A percentile compares a stretch with the other conserved stretches of the same genome.
Evolutionary conservation across 2,888 invertebrate species (phyloP).

Genomic region (Apamea sordens): DNA sequence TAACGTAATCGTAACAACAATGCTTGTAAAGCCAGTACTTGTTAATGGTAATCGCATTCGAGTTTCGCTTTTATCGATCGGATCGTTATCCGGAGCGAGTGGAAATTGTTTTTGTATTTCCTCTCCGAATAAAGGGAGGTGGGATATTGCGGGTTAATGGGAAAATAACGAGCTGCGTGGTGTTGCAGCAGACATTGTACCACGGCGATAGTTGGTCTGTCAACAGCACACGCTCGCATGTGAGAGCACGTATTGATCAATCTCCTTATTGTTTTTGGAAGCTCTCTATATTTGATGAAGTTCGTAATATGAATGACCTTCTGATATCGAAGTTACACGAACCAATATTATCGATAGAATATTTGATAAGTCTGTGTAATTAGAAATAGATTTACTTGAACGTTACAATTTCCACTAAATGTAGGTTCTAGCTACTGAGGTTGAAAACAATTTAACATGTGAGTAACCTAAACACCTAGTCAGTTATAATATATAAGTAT

Average conservation of each 20-base stretch:
- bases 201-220: constrained; percentile 65
- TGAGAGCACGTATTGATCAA: constrained; percentile 80
- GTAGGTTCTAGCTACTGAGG: not conserved
- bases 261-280: constrained; percentile 72
- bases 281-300: constrained; percentile 70
- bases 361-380: constrained; percentile 51
- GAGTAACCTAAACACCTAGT: constrained; percentile 4
- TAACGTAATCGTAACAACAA: constrained; percentile 53
- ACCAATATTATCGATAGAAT: constrained; percentile 48
- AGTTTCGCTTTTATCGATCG: constrained; percentile 83
- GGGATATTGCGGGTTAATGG: constrained; percentile 66
- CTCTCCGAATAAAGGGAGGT: constrained; percentile 59
- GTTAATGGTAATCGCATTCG: constrained; percentile 64
- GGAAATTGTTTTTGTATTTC: constrained; percentile 78
- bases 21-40: constrained; percentile 52
- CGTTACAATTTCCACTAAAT: constrained; percentile 25
- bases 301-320: constrained; percentile 66
- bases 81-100: constrained; percentile 74
- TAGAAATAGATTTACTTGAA: constrained; percentile 38
- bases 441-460: constrained; percentile 15
- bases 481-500: not conserved
- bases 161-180: constrained; percentile 66
- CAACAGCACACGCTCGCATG: constrained; percentile 65
- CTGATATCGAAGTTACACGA: constrained; percentile 44
- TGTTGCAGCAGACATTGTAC: constrained; percentile 31